Conservation (phyloP, 2,888 invertebrate genomes). For the Leucoptera coffeella region DNA sequence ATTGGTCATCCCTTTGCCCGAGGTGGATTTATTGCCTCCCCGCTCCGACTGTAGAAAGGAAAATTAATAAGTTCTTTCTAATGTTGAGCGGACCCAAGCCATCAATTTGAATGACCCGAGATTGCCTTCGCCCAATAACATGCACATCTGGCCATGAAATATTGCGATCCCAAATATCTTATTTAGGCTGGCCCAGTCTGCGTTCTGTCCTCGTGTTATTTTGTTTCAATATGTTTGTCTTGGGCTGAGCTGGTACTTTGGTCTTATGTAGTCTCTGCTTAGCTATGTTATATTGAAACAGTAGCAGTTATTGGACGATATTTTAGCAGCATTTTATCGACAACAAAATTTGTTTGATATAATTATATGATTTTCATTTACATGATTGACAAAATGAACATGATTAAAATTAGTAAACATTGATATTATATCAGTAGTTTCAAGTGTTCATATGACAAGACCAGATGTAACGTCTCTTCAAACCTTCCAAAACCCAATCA, state of each 20-base stretch:
- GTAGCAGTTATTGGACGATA: too few relatives aligned
- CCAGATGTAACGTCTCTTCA: too few relatives aligned
- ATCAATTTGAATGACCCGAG: constrained; percentile 50
- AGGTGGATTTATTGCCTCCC: constrained; percentile 51
- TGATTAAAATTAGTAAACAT: too few relatives aligned
- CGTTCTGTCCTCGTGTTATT: neutral
- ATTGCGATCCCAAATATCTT: constrained; percentile 32
- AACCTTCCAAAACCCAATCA: too few relatives aligned
- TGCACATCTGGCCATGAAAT: constrained; percentile 35
- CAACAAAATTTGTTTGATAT: too few relatives aligned
- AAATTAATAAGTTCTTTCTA: constrained; percentile 53
- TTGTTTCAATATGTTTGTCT: too few relatives aligned
- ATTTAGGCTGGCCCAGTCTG: constrained; percentile 10
- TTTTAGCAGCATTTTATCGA: constrained; percentile 6
- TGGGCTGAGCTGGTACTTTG: neutral
- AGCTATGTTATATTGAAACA: too few relatives aligned
- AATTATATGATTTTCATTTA: too few relatives aligned
- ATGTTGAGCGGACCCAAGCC: constrained; percentile 51
- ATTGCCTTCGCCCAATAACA: constrained; percentile 35
- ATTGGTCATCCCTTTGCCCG: constrained; percentile 55
- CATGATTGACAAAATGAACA: too few relatives aligned
- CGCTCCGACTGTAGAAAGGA: constrained; percentile 52
- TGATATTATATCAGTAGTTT: too few relatives aligned
- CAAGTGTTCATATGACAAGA: too few relatives aligned
- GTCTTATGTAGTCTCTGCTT: too few relatives aligned